These are phyloP conservation scores for Nowickia ferox DNA, from an alignment of 2,888 invertebrate genomes.

Conservation along the genomic window DNA sequence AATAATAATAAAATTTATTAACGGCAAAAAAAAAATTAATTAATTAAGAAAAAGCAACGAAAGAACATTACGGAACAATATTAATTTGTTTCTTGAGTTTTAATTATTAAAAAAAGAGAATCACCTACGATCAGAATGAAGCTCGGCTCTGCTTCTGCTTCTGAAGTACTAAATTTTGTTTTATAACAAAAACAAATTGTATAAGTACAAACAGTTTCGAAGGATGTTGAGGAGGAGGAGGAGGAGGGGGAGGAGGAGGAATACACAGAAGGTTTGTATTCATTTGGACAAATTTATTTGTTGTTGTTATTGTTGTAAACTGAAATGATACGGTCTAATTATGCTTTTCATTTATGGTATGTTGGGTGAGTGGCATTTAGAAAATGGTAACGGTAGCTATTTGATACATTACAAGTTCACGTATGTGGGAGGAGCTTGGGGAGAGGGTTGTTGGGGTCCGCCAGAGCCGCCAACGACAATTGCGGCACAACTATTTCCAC, in stretches of 20 bases:
- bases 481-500: conserved; percentile 53
- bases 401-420: conserved; percentile 88
- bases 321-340: conserved; percentile 18
- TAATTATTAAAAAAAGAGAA: conserved; percentile 23
- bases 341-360: conserved; percentile 21
- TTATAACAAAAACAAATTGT: conserved; percentile 32
- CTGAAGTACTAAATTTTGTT: conserved; percentile 23
- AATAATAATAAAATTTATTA: conserved; percentile 34
- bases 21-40: conserved; percentile 36
- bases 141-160: conserved; percentile 40
- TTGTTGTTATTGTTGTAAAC: conserved; percentile 18
- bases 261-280: conserved; percentile 13
- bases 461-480: conserved; percentile 70
- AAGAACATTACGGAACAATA: conserved; percentile 32
- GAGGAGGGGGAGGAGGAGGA: not conserved
- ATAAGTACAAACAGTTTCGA: conserved; percentile 22
- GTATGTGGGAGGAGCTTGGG: conserved; percentile 96
- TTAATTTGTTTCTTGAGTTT: conserved; percentile 37
- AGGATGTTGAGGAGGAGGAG: conserved; percentile 17
- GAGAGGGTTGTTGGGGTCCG: conserved; percentile 84
- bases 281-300: conserved; percentile 25
- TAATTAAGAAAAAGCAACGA: conserved; percentile 22
- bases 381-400: conserved; percentile 34
- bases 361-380: conserved; percentile 21
- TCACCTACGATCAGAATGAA: conserved; percentile 60